Evolutionary conservation across 2,797 vertebrate genomes (phyloP), one percentile per base, ranked within the genome.

Genomic region (Pampus argenteus): DNA sequence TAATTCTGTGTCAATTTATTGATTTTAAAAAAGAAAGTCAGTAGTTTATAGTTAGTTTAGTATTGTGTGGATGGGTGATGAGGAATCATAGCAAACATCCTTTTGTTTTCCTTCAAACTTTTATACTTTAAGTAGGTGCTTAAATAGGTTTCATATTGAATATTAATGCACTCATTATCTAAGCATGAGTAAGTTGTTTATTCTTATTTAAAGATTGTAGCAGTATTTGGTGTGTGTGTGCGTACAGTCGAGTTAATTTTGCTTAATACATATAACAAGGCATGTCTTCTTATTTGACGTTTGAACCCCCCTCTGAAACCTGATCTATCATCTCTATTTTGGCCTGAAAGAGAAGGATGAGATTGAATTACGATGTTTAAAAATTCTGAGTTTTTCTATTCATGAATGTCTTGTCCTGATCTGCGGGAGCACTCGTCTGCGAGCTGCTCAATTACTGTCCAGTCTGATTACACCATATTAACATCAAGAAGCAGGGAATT

Each of bases 401-500:
- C 56, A 64, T n/a, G 76, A 60, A 62, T 49, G 15, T 47, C 59
- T 34, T 8, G 47, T 48, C 23, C 65, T 42, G 60, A 56, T 79
- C 66, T 31, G 52, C 50, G 4, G 57, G 73, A 65, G 68, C 44
- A 11, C 40, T 22, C 54, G 49, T 82, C 73, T 63, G 48, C 66
- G 71, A 83, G 74, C 86, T 44, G 59, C 82, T 89, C 84, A 88
- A 84, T 89, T 84, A 80, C 66, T 74, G 82, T 74, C 79, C 72
- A 49, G 73, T 71, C 74, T 88, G 87, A 89, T 91, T 89, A 86
- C 70, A 75, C 67, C 62, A 60, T 61, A 59, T 75, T 81, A 87
- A 76, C 70, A 60, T 57, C 18, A 59, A 66, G 15, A 15, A 69
- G 57, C 25, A 0, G 17, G 38, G 40, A 60, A 40, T 49, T 25